These are phyloP conservation scores for Crepidodera aurea DNA, from an alignment of 2,888 invertebrate species.

Conservation along the genomic window DNA sequence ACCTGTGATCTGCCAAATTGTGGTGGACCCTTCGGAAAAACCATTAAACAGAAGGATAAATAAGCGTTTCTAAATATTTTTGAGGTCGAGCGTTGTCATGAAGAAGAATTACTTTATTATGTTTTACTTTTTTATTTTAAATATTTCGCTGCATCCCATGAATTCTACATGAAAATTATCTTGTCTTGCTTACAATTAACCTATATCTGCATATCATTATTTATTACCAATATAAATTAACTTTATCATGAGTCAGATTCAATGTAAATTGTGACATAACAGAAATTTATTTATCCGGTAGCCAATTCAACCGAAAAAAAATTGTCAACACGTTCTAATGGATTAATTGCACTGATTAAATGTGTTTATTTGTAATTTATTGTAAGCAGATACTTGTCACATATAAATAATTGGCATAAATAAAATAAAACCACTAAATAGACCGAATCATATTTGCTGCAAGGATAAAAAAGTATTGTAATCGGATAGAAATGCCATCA, in stretches of 20 bases:
- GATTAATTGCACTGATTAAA: background rate
- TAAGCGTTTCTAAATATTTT: too few relatives aligned
- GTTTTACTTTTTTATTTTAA: too few relatives aligned
- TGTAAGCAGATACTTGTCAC: background rate
- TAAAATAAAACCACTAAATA: background rate
- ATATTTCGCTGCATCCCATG: too few relatives aligned
- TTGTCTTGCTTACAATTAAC: constrained; percentile 23
- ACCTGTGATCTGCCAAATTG: too few relatives aligned
- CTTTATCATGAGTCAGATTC: constrained; percentile 9
- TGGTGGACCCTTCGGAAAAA: too few relatives aligned
- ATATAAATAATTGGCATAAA: background rate
- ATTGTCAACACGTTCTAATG: background rate
- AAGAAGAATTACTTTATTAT: too few relatives aligned
- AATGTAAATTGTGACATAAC: constrained; percentile 16
- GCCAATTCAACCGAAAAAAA: background rate
- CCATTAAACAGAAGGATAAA: too few relatives aligned
- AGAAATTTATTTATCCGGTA: constrained; percentile 13
- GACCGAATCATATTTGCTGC: too few relatives aligned
- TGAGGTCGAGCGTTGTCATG: too few relatives aligned
- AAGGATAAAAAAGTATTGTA: too few relatives aligned
- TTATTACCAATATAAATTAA: constrained; percentile 24
- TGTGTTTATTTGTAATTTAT: background rate
- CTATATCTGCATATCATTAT: constrained; percentile 25
- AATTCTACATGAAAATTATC: constrained; percentile 3
- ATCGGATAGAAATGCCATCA: too few relatives aligned